Evolutionary conservation across 2,113 vertebrate genomes (phyloP).

Genomic region (Tyrannus savana): DNA sequence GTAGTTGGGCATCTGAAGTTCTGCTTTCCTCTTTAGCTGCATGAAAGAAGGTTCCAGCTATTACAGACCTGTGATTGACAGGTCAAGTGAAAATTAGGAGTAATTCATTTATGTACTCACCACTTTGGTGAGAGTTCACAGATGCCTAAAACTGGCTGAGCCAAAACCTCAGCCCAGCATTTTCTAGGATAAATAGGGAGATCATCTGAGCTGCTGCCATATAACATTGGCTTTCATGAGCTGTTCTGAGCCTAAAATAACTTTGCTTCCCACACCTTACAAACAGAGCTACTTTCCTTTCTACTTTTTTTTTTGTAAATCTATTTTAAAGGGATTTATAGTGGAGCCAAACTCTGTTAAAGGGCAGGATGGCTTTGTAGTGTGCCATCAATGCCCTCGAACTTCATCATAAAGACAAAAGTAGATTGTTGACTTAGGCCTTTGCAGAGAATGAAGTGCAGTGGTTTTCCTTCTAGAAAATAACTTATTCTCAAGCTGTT

Average conservation of each 20-base stretch:
- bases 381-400: neutral
- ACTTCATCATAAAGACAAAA: neutral
- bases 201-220: constrained; percentile 39
- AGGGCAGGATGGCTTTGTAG: constrained; percentile 7
- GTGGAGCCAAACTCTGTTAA: neutral
- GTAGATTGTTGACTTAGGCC: neutral
- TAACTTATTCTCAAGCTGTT: neutral
- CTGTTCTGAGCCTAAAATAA: constrained; percentile 45
- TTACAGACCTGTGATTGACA: neutral
- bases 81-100: neutral
- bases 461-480: neutral
- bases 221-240: constrained; percentile 42
- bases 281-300: constrained; percentile 10
- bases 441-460: neutral
- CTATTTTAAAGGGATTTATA: constrained; percentile 8
- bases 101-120: neutral
- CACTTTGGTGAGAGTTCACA: neutral
- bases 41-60: neutral
- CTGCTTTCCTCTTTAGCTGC: neutral
- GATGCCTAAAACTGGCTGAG: neutral
- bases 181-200: constrained; percentile 32
- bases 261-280: constrained; percentile 41
- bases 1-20: neutral
- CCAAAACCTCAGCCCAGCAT: constrained; percentile 18
- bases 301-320: neutral